Evolutionary conservation across 2,888 invertebrate genomes (phyloP).

Genomic region (Micropterix aruncella): DNA sequence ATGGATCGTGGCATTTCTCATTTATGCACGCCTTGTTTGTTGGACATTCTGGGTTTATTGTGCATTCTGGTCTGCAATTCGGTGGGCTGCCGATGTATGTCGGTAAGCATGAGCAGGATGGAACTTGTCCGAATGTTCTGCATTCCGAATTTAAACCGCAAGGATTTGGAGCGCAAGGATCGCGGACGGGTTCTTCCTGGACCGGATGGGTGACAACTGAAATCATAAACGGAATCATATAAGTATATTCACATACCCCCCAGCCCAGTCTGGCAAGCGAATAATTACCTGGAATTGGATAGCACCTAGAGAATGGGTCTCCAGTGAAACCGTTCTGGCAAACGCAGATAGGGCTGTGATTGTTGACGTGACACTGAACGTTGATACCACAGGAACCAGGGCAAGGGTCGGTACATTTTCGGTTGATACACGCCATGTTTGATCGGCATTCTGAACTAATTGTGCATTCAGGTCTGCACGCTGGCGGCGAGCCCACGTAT

Average conservation of each 20-base stretch:
- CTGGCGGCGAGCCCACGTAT: conserved; percentile 53
- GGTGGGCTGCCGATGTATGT: conserved; percentile 51
- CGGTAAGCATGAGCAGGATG: conserved; percentile 45
- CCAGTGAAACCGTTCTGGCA: conserved; percentile 46
- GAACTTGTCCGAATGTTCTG: conserved; percentile 34
- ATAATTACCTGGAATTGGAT: conserved; percentile 31
- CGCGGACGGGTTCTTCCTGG: conserved; percentile 23
- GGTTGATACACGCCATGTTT: conserved; percentile 49
- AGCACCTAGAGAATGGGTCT: conserved; percentile 54
- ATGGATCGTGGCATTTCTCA: conserved; percentile 52
- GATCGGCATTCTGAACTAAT: conserved; percentile 49
- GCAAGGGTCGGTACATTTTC: conserved; percentile 59
- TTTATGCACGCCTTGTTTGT: conserved; percentile 49
- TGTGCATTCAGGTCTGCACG: conserved; percentile 54
- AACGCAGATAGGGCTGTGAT: conserved; percentile 57
- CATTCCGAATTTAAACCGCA: conserved; percentile 52
- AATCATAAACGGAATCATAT: conserved; percentile 10
- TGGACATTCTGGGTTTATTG: conserved; percentile 50
- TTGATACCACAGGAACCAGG: conserved; percentile 56
- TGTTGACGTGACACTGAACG: conserved; percentile 54
- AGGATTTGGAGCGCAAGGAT: conserved; percentile 53
- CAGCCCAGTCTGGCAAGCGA: too few species aligned
- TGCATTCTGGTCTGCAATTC: conserved; percentile 53
- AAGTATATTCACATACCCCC: conserved; percentile 6
- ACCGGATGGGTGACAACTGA: conserved; percentile 22